Evolutionary conservation across 2,888 invertebrate genomes (phyloP).

Genomic region (Macrophya annulata): DNA sequence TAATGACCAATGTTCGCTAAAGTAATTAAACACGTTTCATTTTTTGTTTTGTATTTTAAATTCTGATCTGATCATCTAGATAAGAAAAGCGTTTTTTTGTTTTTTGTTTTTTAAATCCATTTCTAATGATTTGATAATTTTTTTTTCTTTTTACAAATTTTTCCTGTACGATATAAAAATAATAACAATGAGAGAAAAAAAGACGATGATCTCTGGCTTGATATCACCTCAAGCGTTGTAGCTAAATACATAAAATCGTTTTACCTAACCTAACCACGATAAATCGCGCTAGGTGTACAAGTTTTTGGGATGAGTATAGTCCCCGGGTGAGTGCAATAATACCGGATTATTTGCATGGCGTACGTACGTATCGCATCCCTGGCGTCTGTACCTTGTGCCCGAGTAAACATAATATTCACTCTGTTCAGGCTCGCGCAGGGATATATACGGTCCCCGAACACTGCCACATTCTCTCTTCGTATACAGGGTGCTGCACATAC

Average conservation of each 20-base stretch:
- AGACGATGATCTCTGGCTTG: not conserved
- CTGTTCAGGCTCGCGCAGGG: constrained; percentile 60
- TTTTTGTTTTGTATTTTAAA: too few species aligned
- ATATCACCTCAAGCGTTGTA: constrained; percentile 4
- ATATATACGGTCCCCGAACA: not conserved
- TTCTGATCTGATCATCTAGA: too few species aligned
- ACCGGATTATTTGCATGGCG: constrained; percentile 79
- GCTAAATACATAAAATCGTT: constrained; percentile 4
- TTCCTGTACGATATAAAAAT: too few species aligned
- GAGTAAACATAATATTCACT: constrained; percentile 79
- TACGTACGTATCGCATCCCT: constrained; percentile 36
- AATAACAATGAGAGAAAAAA: not conserved
- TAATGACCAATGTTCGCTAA: not conserved
- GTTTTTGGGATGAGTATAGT: constrained; percentile 59
- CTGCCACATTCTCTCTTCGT: constrained; percentile 45
- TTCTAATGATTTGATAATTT: not conserved
- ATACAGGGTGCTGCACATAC: not conserved
- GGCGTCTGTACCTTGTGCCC: constrained; percentile 74
- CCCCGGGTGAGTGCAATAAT: constrained; percentile 78
- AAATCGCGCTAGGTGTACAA: not conserved
- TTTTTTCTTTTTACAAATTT: too few species aligned
- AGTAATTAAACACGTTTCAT: not conserved
- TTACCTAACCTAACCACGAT: not conserved
- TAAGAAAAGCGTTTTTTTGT: too few species aligned
- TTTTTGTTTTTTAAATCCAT: not conserved